Evolutionary conservation across 2,888 invertebrate species (phyloP).

Genomic region (Brenthis ino): DNA sequence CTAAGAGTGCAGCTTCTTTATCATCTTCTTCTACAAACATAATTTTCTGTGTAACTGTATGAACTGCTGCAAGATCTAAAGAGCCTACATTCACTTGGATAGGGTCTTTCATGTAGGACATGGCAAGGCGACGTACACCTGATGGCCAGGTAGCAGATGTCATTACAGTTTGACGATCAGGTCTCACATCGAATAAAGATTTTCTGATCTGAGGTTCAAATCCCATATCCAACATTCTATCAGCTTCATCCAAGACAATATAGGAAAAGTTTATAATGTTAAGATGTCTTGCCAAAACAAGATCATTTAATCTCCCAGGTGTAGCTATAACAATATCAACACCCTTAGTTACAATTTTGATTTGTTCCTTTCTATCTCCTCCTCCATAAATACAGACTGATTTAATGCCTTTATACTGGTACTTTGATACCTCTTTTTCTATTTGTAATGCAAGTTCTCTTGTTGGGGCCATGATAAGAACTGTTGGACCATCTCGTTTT

Average conservation of each 20-base stretch:
- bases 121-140: constrained; percentile 92
- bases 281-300: constrained; percentile 88
- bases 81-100: constrained; percentile 95
- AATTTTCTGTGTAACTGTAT: constrained; percentile 92
- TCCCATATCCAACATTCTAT: constrained; percentile 93
- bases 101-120: constrained; percentile 93
- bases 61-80: constrained; percentile 93
- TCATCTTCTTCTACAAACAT: constrained; percentile 86
- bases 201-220: constrained; percentile 94
- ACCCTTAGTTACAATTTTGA: constrained; percentile 87
- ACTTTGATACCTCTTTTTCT: constrained; percentile 94
- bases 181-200: constrained; percentile 89
- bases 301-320: constrained; percentile 95
- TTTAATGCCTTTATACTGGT: constrained; percentile 92
- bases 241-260: constrained; percentile 95
- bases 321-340: constrained; percentile 98
- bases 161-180: constrained; percentile 97
- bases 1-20: constrained; percentile 85
- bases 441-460: constrained; percentile 96
- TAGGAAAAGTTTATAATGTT: constrained; percentile 91
- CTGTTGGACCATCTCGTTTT: constrained; percentile 90
- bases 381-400: constrained; percentile 97
- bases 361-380: constrained; percentile 90
- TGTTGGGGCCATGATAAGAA: constrained; percentile 95
- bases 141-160: constrained; percentile 98